Base-by-base conservation (phyloP, 2,888 invertebrate genomes). In the Erannis defoliaria region DNA sequence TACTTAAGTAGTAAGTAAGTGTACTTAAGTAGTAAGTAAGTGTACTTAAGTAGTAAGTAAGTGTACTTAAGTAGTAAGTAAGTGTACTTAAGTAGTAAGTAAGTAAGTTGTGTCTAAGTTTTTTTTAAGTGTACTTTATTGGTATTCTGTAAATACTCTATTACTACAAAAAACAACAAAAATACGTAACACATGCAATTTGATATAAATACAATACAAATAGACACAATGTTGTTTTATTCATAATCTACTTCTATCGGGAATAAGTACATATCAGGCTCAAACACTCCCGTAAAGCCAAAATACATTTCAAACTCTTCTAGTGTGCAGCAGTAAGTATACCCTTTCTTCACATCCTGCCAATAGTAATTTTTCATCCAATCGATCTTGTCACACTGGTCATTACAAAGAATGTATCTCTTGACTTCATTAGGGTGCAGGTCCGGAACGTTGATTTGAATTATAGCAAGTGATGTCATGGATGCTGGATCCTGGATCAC, bases 391-490 rank as follows among this genome's bases (percentile, higher is more conserved):
- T 67, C 16, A 58, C 88, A 89, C 1, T 86, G 74, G 38, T 89
- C 84, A 0, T 8, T 51, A 60, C 89, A 89, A 0, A 72, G 69
- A 3, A 79, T 64, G n/a, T 81, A 66, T 0, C 40, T 12, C 0
- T 9, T 2, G 0, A 68, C 77, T 0, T 83, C 74, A 0, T 43
- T 2, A 6, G 40, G 5, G 0, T 58, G 64, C 35, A 88, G 53
- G 14, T 83, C 79, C 0, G 88, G 87, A 26, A 82, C 67, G 56
- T 89, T 89, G 0, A 89, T 62, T 63, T 88, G 85, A 6, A 89
- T 68, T 12, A 89, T 81, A 0, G 82, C 89, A 0, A 89, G 45
- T 0, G 86, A 82, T 6, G 76, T 57, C 3, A 55, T 26, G 0
- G 74, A 68, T 10, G 12, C 31, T 1, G 68, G 71, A 55, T 84